phyloP scores from a whole-genome alignment of 2,888 invertebrate species.

The Notodonta ziczac region DNA sequence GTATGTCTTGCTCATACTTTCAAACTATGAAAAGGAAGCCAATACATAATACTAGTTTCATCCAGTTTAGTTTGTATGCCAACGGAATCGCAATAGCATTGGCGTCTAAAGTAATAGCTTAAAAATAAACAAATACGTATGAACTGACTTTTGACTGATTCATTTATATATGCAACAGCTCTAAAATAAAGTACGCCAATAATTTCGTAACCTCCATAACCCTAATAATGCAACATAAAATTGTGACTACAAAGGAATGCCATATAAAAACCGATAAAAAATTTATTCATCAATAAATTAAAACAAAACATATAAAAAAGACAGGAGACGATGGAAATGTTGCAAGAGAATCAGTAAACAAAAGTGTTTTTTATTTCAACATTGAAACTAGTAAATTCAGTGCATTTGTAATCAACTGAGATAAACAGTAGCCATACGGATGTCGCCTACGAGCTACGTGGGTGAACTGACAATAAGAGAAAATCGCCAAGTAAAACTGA shows the following conservation, averaged over 20 bases:
- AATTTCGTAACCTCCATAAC: not conserved
- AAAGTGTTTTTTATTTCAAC: conserved; percentile 42
- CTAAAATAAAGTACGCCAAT: not conserved
- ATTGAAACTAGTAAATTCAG: conserved; percentile 54
- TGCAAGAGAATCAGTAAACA: conserved; percentile 41
- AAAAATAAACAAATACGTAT: no score
- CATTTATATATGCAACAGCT: not conserved
- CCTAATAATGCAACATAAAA: not conserved
- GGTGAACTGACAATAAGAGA: conserved; percentile 58
- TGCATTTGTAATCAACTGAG: conserved; percentile 70
- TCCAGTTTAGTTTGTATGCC: no score
- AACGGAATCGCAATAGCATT: no score
- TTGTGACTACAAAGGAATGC: conserved; percentile 23
- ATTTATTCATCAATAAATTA: conserved; percentile 17
- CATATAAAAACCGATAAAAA: conserved; percentile 17
- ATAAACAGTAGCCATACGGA: conserved; percentile 74
- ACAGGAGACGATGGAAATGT: conserved; percentile 32
- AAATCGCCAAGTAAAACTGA: conserved; percentile 48
- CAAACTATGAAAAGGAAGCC: no score
- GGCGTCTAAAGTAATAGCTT: no score
- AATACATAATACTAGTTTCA: no score
- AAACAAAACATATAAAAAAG: conserved; percentile 22
- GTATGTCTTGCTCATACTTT: no score
- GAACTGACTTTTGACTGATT: no score
- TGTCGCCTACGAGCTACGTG: conserved; percentile 74